A percentile compares a stretch with the other conserved stretches of the same genome.
These are phyloP conservation scores for Hassar affinis DNA, from an alignment of 2,113 vertebrate species.

Conservation along the genomic window DNA sequence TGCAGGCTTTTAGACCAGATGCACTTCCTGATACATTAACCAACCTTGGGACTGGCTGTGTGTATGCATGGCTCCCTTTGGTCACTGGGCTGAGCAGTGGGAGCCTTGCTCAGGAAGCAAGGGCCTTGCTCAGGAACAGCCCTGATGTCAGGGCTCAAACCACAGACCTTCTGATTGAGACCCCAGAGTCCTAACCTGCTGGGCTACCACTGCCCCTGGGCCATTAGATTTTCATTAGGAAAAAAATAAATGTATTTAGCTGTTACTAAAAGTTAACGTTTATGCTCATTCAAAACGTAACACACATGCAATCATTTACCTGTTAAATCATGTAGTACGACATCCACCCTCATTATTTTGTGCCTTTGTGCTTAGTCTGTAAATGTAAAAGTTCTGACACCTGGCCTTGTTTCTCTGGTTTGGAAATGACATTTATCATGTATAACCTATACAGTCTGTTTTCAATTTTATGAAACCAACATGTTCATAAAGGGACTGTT, in stretches of 20 bases:
- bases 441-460: slow-evolving; percentile 32
- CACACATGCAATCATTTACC: not conserved
- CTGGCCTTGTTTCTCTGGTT: slow-evolving; percentile 14
- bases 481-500: slow-evolving; percentile 35
- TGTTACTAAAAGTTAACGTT: not conserved
- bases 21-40: no score
- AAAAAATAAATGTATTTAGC: not conserved
- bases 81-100: no score
- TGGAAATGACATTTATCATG: slow-evolving; percentile 12
- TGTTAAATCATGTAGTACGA: not conserved
- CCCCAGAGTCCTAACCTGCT: no score
- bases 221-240: not conserved
- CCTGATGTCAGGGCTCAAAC: no score
- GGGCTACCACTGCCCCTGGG: no score
- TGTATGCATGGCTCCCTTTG: no score
- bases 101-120: no score
- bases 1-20: no score
- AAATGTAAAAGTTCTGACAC: slow-evolving; percentile 4
- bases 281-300: not conserved
- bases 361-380: slow-evolving; percentile 1
- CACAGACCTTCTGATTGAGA: no score
- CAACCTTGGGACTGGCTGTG: no score
- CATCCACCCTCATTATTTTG: not conserved
- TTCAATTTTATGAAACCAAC: slow-evolving; percentile 38
- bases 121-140: no score